Evolutionary conservation across 2,888 invertebrate genomes (phyloP), one percentile per base, ranked within the genome.

Genomic region (Caenorhabditis japonica): DNA sequence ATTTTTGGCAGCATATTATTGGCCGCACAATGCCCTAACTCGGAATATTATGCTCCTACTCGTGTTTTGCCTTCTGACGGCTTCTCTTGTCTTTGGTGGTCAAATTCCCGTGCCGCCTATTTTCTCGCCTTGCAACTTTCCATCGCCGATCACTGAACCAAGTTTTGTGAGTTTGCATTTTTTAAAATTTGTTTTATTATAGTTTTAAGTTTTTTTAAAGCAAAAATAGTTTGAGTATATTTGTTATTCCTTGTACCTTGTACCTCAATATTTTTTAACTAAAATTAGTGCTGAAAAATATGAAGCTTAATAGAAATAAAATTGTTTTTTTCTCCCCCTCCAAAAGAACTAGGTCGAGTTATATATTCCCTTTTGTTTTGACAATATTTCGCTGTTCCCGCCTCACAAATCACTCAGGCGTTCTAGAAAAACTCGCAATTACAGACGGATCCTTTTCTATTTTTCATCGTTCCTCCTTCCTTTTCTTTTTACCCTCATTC

Each of bases 71-170:
- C 27, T 36, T 21, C 36, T 68, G 23, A 33, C 41, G 17, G 53
- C 47, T 25, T 38, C 39, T 39, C 43, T 44, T 25, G 46, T 47
- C 41, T 49, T 44, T 38, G 73, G 49, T 43, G 66, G 73, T 30
- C 81, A 81, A 56, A 72, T 77, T 38, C 76, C 77, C 23, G 56
- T 78, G 34, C 72, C 69, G 43, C 81, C 81, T 19, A 77, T 81
- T 47, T 81, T 75, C 56, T 70, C 77, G 39, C 79, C 81, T n/a
- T 81, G 81, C 69, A 77, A 79, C 36, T 81, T 81, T 55, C 81
- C 81, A 33, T 73, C 81, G 3, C 81, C 81, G 30, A 59, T 79
- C 52, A 60, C 64, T 19, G 68, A 69, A 23, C 66, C 64, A 7
- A 64, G 51, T 41, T 56, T 75, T 56, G 70, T 75, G 21, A 70